phyloP scores from a whole-genome alignment of 2,797 vertebrate species.

The Bradypus variegatus region DNA sequence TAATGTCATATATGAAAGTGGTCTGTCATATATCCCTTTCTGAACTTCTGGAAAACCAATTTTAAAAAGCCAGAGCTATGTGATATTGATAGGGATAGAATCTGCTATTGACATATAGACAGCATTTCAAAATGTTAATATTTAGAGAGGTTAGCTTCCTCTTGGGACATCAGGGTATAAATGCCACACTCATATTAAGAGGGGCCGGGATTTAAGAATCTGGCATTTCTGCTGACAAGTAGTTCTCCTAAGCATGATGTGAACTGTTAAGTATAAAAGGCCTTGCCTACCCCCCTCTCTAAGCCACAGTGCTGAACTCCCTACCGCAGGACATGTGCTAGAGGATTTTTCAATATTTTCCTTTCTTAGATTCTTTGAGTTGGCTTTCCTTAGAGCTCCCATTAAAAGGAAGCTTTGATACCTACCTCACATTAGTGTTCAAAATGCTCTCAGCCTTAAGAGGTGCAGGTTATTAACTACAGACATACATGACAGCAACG shows the following conservation, averaged over 20 bases:
- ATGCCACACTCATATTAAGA: background rate
- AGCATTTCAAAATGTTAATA: constrained; percentile 3
- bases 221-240: background rate
- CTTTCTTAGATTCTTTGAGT: background rate
- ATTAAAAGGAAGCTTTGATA: constrained; percentile 53
- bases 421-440: constrained; percentile 66
- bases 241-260: background rate
- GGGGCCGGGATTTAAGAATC: background rate
- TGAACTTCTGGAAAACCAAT: background rate
- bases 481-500: constrained; percentile 37
- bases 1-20: background rate
- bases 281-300: background rate
- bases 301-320: background rate
- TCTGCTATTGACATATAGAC: background rate
- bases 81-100: background rate
- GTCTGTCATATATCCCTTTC: background rate
- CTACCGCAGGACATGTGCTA: background rate
- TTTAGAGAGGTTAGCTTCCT: background rate
- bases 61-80: constrained; percentile 4
- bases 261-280: background rate
- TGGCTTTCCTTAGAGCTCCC: background rate
- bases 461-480: constrained; percentile 42
- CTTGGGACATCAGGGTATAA: background rate
- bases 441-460: constrained; percentile 56
- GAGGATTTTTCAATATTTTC: background rate